Base-by-base conservation (phyloP, 2,888 invertebrate genomes). In the Microctonus brassicae region DNA sequence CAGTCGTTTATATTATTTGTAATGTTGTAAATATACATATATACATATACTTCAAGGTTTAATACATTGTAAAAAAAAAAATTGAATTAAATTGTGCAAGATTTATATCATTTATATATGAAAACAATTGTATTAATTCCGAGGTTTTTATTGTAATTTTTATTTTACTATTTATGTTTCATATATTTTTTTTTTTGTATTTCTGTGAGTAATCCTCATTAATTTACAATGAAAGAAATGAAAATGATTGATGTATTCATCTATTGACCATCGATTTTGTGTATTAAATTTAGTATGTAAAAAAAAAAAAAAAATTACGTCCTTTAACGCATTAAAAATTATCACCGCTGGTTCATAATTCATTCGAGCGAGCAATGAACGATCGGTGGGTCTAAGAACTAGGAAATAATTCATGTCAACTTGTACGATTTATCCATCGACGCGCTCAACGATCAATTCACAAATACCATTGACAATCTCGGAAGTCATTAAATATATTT, bases 371-470 rank as follows among this genome's bases (percentile, higher is more conserved):
- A 17, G 34, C 5, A 13, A 17, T 58, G n/a, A 22, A 55, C 11
- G 26, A 11, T 11, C 13, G 11, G 13, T 6, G 20, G 47, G 58
- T 58, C 34, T 7, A 13, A 33, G 58, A 58, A 34, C 33, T 58
- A 58, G 58, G 20, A 58, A 58, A 58, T 58, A 58, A 58, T 33
- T 58, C 33, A 33, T 34, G n/a, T 20, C 34, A 29, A n/a, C 9
- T 47, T 20, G n/a, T n/a, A 17, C n/a, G 17, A 26, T 58, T 58
- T 55, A 55, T 55, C 47, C 3, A 55, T 24, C 17, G 34, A 17
- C 20, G 33, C 6, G 33, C 6, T 34, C 6, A 24, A 47, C 17
- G 17, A 58, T 58, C 20, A 10, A 58, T 58, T 29, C 17, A 9
- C n/a, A 11, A 34, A 58, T 58, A n/a, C 13, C 57, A 58, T n/a